phyloP scores from a whole-genome alignment of 2,888 invertebrate species.

The Melinaea menophilus region DNA sequence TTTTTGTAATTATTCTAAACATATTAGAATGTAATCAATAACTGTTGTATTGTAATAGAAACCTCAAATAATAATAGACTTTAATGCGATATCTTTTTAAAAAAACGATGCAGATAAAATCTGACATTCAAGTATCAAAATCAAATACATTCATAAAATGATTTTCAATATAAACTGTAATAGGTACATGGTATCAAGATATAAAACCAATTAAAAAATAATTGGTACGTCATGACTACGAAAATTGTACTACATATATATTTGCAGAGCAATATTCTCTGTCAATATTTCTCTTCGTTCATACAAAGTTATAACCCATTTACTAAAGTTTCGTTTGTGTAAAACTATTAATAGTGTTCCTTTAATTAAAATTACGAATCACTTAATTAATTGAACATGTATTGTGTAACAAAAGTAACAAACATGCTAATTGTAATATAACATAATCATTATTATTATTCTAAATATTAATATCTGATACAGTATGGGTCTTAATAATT shows the following conservation, averaged over 20 bases:
- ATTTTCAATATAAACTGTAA: background rate
- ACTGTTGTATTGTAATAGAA: too few species aligned
- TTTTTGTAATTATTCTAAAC: too few species aligned
- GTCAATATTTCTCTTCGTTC: constrained; percentile 3
- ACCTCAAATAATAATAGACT: too few species aligned
- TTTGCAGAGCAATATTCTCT: constrained; percentile 1
- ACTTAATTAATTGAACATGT: too few species aligned
- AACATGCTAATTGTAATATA: too few species aligned
- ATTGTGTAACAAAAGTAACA: too few species aligned
- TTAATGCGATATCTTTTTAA: background rate
- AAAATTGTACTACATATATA: constrained; percentile 1
- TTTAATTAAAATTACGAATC: background rate
- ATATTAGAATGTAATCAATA: too few species aligned
- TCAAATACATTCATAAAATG: too few species aligned
- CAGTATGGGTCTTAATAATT: too few species aligned
- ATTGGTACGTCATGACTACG: constrained; percentile 1
- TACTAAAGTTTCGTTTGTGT: background rate
- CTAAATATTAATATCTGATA: too few species aligned
- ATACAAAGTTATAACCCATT: background rate
- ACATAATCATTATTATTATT: too few species aligned
- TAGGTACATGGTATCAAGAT: constrained; percentile 2
- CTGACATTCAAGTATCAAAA: constrained; percentile 1
- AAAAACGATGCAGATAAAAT: constrained; percentile 7
- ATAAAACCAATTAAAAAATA: constrained; percentile 8
- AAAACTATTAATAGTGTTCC: background rate